Conservation (phyloP, 2,888 invertebrate species). For the Drosophila paramelanica region DNA sequence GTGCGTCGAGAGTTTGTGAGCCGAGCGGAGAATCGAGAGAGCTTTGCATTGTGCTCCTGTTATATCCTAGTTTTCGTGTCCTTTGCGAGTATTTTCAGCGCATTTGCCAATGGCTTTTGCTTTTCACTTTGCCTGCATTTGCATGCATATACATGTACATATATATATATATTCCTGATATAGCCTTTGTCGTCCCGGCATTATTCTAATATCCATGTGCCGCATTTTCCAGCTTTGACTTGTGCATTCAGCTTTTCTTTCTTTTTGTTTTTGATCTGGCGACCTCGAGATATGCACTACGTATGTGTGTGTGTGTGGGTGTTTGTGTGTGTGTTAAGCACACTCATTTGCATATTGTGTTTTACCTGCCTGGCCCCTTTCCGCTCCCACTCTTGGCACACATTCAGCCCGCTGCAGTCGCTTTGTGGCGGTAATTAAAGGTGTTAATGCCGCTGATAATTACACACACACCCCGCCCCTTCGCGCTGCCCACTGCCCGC, state of each 20-base stretch:
- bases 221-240: slow-evolving; percentile 31
- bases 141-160: slow-evolving; percentile 3
- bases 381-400: slow-evolving; percentile 55
- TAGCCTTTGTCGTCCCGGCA: slow-evolving; percentile 57
- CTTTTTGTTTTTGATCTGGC: slow-evolving; percentile 43
- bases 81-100: slow-evolving; percentile 42
- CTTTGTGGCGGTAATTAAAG: slow-evolving; percentile 71
- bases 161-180: slow-evolving; percentile 58
- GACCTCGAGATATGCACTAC: slow-evolving; percentile 40
- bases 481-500: background rate
- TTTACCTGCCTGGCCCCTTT: slow-evolving; percentile 11
- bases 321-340: background rate
- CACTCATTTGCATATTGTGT: slow-evolving; percentile 64
- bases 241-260: slow-evolving; percentile 10
- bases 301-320: too few relatives aligned
- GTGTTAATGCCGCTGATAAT: slow-evolving; percentile 79
- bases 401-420: slow-evolving; percentile 49
- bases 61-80: slow-evolving; percentile 3
- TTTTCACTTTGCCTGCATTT: slow-evolving; percentile 21
- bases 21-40: slow-evolving; percentile 14
- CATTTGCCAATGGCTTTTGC: slow-evolving; percentile 64
- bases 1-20: slow-evolving; percentile 24
- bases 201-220: slow-evolving; percentile 73
- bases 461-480: slow-evolving; percentile 50
- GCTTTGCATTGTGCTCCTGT: slow-evolving; percentile 28